phyloP scores from a whole-genome alignment of 2,888 invertebrate species.

The Dyspetes luteomarginatus region DNA sequence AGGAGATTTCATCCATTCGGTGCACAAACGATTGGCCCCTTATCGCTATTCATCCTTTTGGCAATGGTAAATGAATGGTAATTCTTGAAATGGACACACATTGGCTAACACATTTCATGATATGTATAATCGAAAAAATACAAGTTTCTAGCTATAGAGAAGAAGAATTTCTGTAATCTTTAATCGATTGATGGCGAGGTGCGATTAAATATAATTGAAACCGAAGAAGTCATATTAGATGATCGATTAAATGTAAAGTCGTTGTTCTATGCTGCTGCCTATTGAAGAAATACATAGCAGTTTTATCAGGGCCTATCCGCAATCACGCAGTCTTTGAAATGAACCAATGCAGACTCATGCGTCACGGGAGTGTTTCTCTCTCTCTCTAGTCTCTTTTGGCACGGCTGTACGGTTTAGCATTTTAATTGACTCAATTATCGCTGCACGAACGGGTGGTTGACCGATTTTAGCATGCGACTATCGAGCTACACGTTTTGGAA shows the following conservation, averaged over 20 bases:
- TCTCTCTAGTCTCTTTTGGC: conserved; percentile 4
- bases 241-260: neutral
- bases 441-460: conserved; percentile 41
- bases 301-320: conserved; percentile 1
- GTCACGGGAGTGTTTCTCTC: conserved; percentile 1
- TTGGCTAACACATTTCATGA: no score
- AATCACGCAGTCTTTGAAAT: conserved; percentile 44
- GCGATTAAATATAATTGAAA: no score
- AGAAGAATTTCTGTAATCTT: no score
- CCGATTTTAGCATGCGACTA: conserved; percentile 46
- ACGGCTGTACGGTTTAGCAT: conserved; percentile 47
- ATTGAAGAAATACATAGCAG: neutral
- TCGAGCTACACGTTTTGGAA: conserved; percentile 21
- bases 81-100: no score
- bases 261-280: neutral
- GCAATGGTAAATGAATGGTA: no score
- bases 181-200: no score
- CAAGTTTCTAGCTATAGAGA: no score
- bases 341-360: conserved; percentile 33
- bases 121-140: no score
- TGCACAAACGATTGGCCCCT: no score
- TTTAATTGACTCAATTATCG: conserved; percentile 56
- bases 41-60: no score
- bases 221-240: neutral
- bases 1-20: no score